Base-by-base conservation (phyloP, 2,888 invertebrate genomes). In the Aspidiotus destructor region DNA sequence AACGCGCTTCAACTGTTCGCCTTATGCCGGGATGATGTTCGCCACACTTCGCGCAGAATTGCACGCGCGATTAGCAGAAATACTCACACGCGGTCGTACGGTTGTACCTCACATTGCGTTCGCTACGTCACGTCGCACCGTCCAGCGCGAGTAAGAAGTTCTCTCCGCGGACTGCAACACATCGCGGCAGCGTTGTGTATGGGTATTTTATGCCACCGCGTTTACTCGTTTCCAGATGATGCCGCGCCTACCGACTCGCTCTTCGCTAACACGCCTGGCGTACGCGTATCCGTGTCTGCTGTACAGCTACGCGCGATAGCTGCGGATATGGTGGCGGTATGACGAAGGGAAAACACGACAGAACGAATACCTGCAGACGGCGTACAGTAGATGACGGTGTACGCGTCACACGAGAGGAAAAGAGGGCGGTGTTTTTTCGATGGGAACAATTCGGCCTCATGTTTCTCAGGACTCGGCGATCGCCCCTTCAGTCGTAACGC, bases 361-460 rank as follows among this genome's bases (percentile, higher is more conserved):
- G n/a, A 48, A 28, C 28, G 28, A 28, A 48, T 48, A 48, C 48
- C 48, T 48, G 10, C 3, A 48, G 11, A 48, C 48, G 6, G 6
- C 10, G n/a, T n/a, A n/a, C 2, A 13, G 48, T 48, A 48, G n/a
- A 28, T 28, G 28, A 28, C 28, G 28, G 28, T 3, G 28, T 28
- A 28, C 28, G 28, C 28, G 28, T 28, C 28, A 28, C 28, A 28
- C 41, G 16, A 13, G 13, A 40, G 8, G 41, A n/a, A 15, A 41
- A 40, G 55, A 41, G 64, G 55, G 55, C 16, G 17, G 58, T 6
- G 58, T 58, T 28, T 40, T 55, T 54, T 54, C 55, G 15, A 15
- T 65, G 65, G 65, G 65, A 65, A 65, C 65, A 65, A 65, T 65
- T 65, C 65, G 58, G 65, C 57, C 48, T 58, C 65, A 58, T 48